phyloP scores from a whole-genome alignment of 2,797 vertebrate species.

The Gymnocypris eckloni region DNA sequence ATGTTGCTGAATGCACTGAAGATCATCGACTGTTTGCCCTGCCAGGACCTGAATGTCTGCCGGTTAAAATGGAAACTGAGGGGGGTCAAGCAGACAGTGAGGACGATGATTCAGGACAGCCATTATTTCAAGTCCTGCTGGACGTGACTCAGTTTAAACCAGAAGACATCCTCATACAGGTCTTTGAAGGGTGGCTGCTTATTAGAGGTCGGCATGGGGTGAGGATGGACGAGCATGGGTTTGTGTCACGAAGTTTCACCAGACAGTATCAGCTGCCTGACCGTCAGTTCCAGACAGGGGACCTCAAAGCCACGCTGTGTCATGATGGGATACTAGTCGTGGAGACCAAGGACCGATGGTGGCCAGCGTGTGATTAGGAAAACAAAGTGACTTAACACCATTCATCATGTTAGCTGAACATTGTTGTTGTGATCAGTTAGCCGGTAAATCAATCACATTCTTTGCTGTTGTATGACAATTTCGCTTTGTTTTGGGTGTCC shows the following conservation, averaged over 20 bases:
- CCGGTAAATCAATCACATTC: neutral
- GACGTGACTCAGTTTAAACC: conserved; percentile 86
- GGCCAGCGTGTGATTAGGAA: conserved; percentile 48
- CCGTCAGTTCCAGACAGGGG: conserved; percentile 69
- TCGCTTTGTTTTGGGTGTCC: too few relatives aligned
- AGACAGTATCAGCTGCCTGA: conserved; percentile 82
- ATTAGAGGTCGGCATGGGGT: conserved; percentile 79
- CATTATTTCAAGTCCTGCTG: conserved; percentile 77
- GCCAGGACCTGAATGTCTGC: conserved; percentile 72
- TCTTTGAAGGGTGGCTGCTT: conserved; percentile 85
- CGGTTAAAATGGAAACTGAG: conserved; percentile 35
- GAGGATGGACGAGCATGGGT: conserved; percentile 86
- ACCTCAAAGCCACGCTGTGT: conserved; percentile 80
- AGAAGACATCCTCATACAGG: conserved; percentile 86
- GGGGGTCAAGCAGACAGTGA: conserved; percentile 38
- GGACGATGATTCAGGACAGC: conserved; percentile 46
- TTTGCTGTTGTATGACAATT: neutral
- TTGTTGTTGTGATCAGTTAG: neutral
- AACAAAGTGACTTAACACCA: neutral
- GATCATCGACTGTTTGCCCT: conserved; percentile 80
- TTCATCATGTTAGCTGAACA: neutral
- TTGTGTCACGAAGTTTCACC: conserved; percentile 81
- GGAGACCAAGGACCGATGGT: conserved; percentile 73
- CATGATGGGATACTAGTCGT: conserved; percentile 86
- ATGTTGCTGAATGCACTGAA: conserved; percentile 73